A percentile compares a stretch with the other conserved stretches of the same genome.
Conservation (phyloP, 2,113 vertebrate genomes). For the Hypanus sabinus region DNA sequence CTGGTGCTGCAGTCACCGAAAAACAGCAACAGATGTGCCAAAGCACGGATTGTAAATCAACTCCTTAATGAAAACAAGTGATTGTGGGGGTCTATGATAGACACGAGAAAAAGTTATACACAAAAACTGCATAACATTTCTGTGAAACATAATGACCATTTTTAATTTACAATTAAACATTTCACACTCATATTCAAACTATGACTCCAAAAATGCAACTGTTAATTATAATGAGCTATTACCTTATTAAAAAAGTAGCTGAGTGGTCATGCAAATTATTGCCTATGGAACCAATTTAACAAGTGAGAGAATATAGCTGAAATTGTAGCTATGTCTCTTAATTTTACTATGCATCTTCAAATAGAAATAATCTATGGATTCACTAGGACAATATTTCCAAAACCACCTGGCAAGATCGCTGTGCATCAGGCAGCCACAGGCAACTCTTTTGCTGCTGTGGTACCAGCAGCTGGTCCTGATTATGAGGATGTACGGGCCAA, state of each 20-base stretch:
- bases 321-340: neutral
- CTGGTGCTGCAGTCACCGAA: constrained; percentile 41
- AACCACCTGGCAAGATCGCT: neutral
- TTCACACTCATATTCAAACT: neutral
- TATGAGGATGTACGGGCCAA: constrained; percentile 16
- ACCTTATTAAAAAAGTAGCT: neutral
- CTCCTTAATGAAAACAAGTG: constrained; percentile 47
- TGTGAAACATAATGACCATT: neutral
- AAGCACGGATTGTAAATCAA: constrained; percentile 45
- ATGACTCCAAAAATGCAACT: neutral
- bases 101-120: constrained; percentile 36
- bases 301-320: neutral
- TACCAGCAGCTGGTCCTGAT: constrained; percentile 13
- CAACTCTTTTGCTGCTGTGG: neutral
- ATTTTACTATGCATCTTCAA: neutral
- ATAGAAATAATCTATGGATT: neutral
- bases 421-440: neutral
- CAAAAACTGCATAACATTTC: neutral
- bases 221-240: neutral
- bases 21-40: constrained; percentile 47
- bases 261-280: neutral
- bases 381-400: neutral
- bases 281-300: neutral
- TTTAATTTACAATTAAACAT: neutral
- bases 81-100: constrained; percentile 49